Conservation (phyloP, 2,113 vertebrate genomes). For the Equus quagga region DNA sequence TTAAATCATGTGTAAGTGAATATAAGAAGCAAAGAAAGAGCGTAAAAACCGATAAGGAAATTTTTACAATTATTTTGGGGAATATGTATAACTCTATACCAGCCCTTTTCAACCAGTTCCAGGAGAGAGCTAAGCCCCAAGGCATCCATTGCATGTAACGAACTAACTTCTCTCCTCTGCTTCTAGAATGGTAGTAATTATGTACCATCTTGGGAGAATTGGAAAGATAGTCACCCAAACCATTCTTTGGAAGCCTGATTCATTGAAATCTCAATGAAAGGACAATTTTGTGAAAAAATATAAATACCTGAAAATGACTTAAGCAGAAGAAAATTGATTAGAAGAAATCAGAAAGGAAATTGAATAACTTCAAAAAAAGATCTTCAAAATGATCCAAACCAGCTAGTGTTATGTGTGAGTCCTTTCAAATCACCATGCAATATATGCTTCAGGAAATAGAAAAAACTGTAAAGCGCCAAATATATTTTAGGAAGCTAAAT, state of each 20-base stretch:
- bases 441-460: background rate
- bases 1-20: background rate
- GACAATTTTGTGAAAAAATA: background rate
- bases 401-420: background rate
- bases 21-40: background rate
- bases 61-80: background rate
- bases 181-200: background rate
- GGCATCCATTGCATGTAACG: background rate
- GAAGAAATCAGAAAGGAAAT: constrained; percentile 44
- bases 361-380: background rate
- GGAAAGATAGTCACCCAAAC: background rate
- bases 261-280: background rate
- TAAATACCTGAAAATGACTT: background rate
- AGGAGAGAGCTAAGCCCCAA: constrained; percentile 22
- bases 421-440: background rate
- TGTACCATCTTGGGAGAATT: background rate
- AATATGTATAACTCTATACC: background rate
- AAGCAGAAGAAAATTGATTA: constrained; percentile 11
- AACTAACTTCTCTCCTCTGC: background rate
- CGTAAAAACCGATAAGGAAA: background rate
- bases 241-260: constrained; percentile 27
- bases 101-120: background rate
- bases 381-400: background rate
- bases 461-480: background rate
- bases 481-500: constrained; percentile 54